phyloP scores from a whole-genome alignment of 2,113 vertebrate genomes.

The Nycticryphes semicollaris region DNA sequence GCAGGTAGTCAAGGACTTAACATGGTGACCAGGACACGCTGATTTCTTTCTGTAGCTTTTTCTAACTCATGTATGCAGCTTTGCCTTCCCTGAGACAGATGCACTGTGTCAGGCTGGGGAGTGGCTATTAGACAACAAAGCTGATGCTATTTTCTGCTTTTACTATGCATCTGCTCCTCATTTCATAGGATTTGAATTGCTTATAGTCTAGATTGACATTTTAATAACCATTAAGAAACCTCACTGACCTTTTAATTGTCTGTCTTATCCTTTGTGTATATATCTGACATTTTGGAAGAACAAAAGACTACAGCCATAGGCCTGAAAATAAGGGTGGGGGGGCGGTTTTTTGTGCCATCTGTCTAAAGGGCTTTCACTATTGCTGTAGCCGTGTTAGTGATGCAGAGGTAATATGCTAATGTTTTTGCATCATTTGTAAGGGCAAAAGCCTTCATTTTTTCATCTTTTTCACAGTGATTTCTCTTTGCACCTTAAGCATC shows the following conservation, averaged over 20 bases:
- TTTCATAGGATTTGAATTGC: background rate
- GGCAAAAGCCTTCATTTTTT: background rate
- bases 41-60: background rate
- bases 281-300: slow-evolving; percentile 40
- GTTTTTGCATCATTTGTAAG: background rate
- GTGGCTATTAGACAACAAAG: background rate
- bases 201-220: slow-evolving; percentile 21
- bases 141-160: background rate
- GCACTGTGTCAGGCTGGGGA: background rate
- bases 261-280: slow-evolving; percentile 6
- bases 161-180: background rate
- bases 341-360: background rate
- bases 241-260: slow-evolving; percentile 19
- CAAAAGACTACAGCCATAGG: background rate
- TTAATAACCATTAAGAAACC: slow-evolving; percentile 42
- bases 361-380: background rate
- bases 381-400: background rate
- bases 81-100: background rate
- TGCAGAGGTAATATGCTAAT: background rate
- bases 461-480: background rate
- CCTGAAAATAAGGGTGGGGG: background rate
- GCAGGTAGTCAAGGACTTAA: background rate
- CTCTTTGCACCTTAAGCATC: background rate
- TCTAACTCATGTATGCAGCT: background rate
- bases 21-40: background rate